Evolutionary conservation across 53 echinoderm and acorn worm species (phyloP).

Genomic region (Crossaster papposus): DNA sequence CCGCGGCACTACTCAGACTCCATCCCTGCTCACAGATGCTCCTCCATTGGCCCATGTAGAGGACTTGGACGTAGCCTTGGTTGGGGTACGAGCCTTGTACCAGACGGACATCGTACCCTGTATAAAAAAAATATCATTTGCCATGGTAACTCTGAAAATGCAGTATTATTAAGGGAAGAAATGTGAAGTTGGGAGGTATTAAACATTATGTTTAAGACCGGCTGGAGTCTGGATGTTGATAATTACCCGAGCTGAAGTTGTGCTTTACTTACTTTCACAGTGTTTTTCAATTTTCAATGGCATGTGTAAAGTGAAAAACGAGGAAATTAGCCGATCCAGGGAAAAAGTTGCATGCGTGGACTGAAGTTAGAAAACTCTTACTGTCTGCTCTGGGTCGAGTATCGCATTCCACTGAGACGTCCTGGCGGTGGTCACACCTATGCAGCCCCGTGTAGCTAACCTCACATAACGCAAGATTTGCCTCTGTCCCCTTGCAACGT

Average conservation of each 20-base stretch:
- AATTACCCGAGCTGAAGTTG: too few relatives aligned
- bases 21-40: conserved; percentile 26
- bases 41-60: conserved; percentile 22
- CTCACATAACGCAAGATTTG: conserved; percentile 1
- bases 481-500: conserved; percentile 29
- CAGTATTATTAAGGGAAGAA: too few relatives aligned
- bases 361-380: not conserved
- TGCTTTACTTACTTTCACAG: too few relatives aligned
- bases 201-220: too few relatives aligned
- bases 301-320: too few relatives aligned
- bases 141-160: not conserved
- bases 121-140: not conserved
- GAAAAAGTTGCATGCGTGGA: not conserved
- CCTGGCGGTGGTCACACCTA: conserved; percentile 11
- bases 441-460: conserved; percentile 5
- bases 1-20: conserved; percentile 16
- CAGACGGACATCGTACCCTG: conserved; percentile 36
- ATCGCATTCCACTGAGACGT: conserved; percentile 30
- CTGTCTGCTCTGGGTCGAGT: conserved; percentile 32
- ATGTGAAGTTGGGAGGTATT: too few relatives aligned
- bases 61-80: conserved; percentile 48
- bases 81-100: conserved; percentile 22
- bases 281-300: too few relatives aligned
- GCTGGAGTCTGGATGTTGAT: too few relatives aligned
- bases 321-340: too few relatives aligned